These are phyloP conservation scores for Agrilus cyanescens DNA, from an alignment of 2,888 invertebrate species.

Conservation along the genomic window DNA sequence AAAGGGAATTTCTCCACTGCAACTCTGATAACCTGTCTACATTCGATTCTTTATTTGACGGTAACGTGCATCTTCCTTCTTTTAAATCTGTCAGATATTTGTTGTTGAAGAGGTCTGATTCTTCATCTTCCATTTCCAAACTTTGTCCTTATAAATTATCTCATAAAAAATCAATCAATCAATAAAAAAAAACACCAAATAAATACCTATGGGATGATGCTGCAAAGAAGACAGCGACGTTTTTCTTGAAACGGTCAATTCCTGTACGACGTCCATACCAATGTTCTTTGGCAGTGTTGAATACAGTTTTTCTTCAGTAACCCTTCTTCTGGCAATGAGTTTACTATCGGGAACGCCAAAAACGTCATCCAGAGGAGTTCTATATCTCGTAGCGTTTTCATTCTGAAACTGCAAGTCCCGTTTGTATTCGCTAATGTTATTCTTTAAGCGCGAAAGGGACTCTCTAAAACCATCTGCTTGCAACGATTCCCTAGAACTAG, in stretches of 20 bases:
- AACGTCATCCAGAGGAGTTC: too few relatives aligned
- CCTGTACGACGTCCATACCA: slow-evolving; percentile 19
- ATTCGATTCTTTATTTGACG: slow-evolving; percentile 23
- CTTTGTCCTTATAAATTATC: slow-evolving; percentile 27
- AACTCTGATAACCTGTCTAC: slow-evolving; percentile 53
- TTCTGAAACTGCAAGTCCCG: too few relatives aligned
- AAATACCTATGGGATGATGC: background rate
- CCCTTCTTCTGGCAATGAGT: slow-evolving; percentile 6
- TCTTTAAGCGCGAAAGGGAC: too few relatives aligned
- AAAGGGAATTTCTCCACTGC: slow-evolving; percentile 67
- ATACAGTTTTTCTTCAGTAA: slow-evolving; percentile 8
- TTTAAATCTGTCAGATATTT: slow-evolving; percentile 61
- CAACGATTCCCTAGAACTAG: too few relatives aligned
- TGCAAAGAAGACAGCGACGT: slow-evolving; percentile 18
- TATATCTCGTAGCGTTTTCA: too few relatives aligned
- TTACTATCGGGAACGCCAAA: background rate
- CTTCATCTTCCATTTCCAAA: slow-evolving; percentile 72
- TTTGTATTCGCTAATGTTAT: too few relatives aligned
- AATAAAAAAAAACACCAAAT: background rate
- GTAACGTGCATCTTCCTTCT: slow-evolving; percentile 39
- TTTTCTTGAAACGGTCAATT: slow-evolving; percentile 23
- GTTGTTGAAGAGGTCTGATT: slow-evolving; percentile 73
- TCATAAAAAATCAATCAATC: background rate
- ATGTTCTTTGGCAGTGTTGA: slow-evolving; percentile 7
- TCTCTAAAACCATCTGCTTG: too few relatives aligned